Evolutionary conservation across 1,140 invertebrate species (phyloP), one percentile per base, ranked within the genome.

Genomic region (Armadillidium nasatum): DNA sequence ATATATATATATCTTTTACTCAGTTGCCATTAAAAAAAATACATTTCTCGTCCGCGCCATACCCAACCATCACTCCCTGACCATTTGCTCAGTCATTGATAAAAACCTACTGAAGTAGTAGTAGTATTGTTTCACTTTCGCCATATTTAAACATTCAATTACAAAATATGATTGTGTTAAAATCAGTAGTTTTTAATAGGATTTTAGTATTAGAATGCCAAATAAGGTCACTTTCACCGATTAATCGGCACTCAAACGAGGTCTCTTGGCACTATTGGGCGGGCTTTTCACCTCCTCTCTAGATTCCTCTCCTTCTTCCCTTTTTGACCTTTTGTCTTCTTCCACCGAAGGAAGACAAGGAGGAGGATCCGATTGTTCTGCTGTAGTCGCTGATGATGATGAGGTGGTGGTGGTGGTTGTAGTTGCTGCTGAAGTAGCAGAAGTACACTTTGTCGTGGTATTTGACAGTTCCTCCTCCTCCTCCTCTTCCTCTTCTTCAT

Each of bases 401-500:
- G 44, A 33, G 22, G 10, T 13, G n/a, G 23, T 50, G 21, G 33
- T 68, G 33, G 66, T 45, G 44, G 69, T 43, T 75, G 11, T 19
- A 23, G 60, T 44, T 72, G 75, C 75, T 76, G 71, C 75, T 21
- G 72, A n/a, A 44, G 75, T 33, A 68, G 71, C 75, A 33, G 72
- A n/a, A 44, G 75, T 33, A 68, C n/a, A 33, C 46, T 60, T 54
- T 74, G 33, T 15, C 13, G 60, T 43, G 13, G 76, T 46, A 43
- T 7, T 50, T 44, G 21, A 6, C 33, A 33, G 44, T 44, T 84
- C 85, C 73, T 89, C 88, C 43, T 89, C 83, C 21, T 86, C 86
- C 50, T 86, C 90, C 67, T 93, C 92, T 76, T 94, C 92, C 73
- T 96, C 94, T 80, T 97, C 95, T 82, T 96, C 95, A 82, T 96